Percentiles rank a stretch among this genome's conserved stretches.
These are phyloP conservation scores for Acholoe squamosa DNA, from an alignment of 2,888 invertebrate species.

Conservation along the genomic window DNA sequence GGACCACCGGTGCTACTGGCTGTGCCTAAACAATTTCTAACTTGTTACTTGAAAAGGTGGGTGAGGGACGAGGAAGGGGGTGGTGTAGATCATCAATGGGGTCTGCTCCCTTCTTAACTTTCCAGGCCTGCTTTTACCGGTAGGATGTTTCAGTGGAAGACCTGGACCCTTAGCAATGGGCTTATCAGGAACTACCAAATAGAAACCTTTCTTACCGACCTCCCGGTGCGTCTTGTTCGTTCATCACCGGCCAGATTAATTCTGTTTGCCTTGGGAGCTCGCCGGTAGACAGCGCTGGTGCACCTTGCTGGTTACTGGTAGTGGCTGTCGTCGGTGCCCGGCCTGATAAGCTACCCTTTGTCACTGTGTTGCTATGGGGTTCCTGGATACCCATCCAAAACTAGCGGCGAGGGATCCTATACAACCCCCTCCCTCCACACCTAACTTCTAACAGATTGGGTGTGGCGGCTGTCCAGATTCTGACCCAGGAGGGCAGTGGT, in stretches of 20 bases:
- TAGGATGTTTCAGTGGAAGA: too few species aligned
- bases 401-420: neutral
- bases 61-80: too few species aligned
- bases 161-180: too few species aligned
- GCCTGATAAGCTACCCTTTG: conserved; percentile 18
- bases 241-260: neutral
- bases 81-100: too few species aligned
- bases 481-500: conserved; percentile 21
- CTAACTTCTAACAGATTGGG: neutral
- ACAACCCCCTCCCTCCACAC: neutral
- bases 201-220: neutral
- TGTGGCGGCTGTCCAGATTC: neutral
- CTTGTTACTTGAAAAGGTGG: too few species aligned
- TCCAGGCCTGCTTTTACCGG: too few species aligned
- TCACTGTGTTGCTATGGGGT: neutral
- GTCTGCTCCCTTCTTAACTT: too few species aligned
- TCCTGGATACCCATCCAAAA: neutral
- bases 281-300: conserved; percentile 3
- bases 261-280: neutral
- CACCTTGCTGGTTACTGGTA: too few species aligned
- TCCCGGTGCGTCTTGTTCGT: neutral
- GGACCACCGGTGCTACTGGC: too few species aligned
- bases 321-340: neutral
- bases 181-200: neutral
- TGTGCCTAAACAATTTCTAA: too few species aligned